Percentiles rank a stretch among this genome's conserved stretches.
Evolutionary conservation across 2,113 vertebrate species (phyloP).

Genomic region (Scytalopus superciliaris): DNA sequence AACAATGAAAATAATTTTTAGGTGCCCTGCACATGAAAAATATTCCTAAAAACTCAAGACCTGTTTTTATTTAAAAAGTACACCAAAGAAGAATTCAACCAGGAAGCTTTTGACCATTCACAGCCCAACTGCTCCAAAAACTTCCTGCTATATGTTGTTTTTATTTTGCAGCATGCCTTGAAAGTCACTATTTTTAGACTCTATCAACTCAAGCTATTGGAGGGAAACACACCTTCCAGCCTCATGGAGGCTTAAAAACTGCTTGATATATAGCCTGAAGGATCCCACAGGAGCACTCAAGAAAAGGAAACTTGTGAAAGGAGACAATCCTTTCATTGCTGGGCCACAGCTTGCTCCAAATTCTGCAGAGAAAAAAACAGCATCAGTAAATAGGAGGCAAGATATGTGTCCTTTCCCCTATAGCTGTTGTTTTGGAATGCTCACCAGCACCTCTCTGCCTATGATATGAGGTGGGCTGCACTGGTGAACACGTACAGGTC

Average conservation of each 20-base stretch:
- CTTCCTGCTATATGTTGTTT: background rate
- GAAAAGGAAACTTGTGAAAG: background rate
- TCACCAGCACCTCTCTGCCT: background rate
- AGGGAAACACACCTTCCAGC: background rate
- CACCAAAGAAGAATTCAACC: background rate
- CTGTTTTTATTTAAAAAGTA: background rate
- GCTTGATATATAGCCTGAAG: background rate
- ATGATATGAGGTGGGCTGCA: background rate
- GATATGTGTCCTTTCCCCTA: background rate
- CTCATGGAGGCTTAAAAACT: background rate
- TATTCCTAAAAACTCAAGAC: background rate
- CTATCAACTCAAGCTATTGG: background rate
- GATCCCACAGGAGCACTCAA: background rate
- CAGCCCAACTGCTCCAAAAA: background rate
- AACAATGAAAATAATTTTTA: background rate
- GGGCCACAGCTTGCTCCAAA: background rate
- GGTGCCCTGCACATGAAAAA: background rate
- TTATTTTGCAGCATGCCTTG: background rate
- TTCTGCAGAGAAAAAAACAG: background rate
- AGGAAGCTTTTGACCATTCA: background rate
- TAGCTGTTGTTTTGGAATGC: background rate
- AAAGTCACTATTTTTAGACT: background rate
- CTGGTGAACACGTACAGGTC: rapidly evolving
- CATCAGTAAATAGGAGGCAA: background rate
- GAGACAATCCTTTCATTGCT: background rate